These are phyloP conservation scores for Archips xylosteana DNA, from an alignment of 2,888 invertebrate genomes.

Conservation along the genomic window DNA sequence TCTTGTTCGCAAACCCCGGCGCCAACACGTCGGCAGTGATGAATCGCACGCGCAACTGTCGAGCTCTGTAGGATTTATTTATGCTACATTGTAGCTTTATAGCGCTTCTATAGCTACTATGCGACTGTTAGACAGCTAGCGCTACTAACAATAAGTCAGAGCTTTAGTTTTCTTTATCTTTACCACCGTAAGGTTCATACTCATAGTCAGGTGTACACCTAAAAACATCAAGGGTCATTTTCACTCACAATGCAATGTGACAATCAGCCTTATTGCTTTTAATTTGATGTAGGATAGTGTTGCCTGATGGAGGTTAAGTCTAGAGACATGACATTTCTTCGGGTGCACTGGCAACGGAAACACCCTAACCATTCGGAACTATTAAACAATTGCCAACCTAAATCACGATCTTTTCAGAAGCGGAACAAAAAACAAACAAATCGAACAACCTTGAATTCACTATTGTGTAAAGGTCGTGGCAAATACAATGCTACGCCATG, in stretches of 20 bases:
- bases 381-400: not conserved
- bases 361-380: not conserved
- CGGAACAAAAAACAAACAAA: slow-evolving; percentile 23
- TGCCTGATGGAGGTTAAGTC: no score
- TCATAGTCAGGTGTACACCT: no score
- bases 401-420: slow-evolving; percentile 6
- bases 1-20: not conserved
- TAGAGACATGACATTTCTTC: no score
- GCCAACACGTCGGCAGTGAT: slow-evolving; percentile 24
- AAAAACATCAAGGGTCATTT: no score
- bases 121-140: not conserved
- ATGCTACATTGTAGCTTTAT: not conserved
- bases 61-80: slow-evolving; percentile 10
- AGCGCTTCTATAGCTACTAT: not conserved
- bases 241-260: no score
- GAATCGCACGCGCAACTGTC: slow-evolving; percentile 19
- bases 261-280: no score
- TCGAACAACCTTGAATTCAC: slow-evolving; percentile 26
- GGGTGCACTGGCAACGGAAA: no score
- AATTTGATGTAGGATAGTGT: no score
- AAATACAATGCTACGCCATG: slow-evolving; percentile 28
- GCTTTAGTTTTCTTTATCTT: no score
- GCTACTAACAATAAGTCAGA: no score
- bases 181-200: no score
- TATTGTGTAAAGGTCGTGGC: slow-evolving; percentile 26